Percentiles rank a stretch among this genome's conserved stretches.
These are phyloP conservation scores for Rhegmatorhina hoffmannsi DNA, from an alignment of 2,113 vertebrate genomes.

Conservation along the genomic window DNA sequence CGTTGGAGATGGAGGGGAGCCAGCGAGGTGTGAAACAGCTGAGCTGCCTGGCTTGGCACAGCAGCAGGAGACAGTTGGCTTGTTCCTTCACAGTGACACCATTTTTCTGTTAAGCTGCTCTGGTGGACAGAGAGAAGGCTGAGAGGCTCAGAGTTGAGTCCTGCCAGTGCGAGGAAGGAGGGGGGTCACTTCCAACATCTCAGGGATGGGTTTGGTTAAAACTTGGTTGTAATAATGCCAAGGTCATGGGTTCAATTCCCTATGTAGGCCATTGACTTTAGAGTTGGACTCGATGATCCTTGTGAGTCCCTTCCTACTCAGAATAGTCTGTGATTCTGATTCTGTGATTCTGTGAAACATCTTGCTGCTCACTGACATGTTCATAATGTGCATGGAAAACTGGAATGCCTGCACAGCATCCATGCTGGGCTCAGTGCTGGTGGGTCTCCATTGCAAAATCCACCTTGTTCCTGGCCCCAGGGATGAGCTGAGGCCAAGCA, in stretches of 20 bases:
- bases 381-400: fast-evolving
- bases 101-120: background rate
- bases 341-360: too few species aligned
- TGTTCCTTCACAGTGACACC: background rate
- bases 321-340: too few species aligned
- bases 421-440: fast-evolving
- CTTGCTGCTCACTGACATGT: background rate
- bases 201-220: too few species aligned
- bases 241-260: too few species aligned
- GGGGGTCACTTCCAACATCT: fast-evolving
- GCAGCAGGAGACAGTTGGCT: background rate
- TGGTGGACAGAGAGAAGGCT: fast-evolving
- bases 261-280: too few species aligned
- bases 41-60: background rate
- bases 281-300: too few species aligned
- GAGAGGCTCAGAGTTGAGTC: background rate
- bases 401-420: fast-evolving
- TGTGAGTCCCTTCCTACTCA: too few species aligned
- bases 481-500: background rate
- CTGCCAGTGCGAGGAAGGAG: background rate
- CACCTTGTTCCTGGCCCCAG: background rate
- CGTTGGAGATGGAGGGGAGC: background rate
- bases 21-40: background rate
- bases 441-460: background rate
- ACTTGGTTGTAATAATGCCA: too few species aligned